phyloP scores from a whole-genome alignment of 1,140 invertebrate genomes.

The Gryllus bimaculatus region DNA sequence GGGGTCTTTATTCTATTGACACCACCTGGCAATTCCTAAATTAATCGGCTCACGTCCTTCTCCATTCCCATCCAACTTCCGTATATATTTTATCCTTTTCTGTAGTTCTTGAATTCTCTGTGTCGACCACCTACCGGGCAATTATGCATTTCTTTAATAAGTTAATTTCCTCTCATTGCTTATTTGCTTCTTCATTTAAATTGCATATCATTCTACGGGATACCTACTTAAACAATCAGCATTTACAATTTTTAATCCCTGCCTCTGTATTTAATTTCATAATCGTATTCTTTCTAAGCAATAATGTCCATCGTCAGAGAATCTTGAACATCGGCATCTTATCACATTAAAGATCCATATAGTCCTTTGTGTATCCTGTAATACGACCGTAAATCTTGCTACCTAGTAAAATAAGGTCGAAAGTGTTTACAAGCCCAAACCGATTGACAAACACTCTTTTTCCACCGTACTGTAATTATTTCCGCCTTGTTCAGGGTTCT shows the following conservation, averaged over 20 bases:
- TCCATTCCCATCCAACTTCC: conserved; percentile 30
- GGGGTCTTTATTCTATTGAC: conserved; percentile 28
- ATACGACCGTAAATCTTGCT: conserved; percentile 28
- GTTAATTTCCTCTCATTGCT: conserved; percentile 22
- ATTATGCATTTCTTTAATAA: conserved; percentile 28
- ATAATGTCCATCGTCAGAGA: conserved; percentile 22
- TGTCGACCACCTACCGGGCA: conserved; percentile 28
- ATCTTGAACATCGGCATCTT: conserved; percentile 22
- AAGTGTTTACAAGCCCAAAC: conserved; percentile 17
- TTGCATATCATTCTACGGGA: no score
- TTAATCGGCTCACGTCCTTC: conserved; percentile 26
- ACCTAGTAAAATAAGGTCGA: conserved; percentile 31
- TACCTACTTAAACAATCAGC: no score
- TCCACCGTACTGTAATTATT: conserved; percentile 28
- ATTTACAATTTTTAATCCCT: no score
- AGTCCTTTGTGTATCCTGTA: conserved; percentile 25
- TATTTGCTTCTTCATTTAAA: no score
- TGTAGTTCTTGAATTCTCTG: conserved; percentile 28
- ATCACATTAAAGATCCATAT: conserved; percentile 22
- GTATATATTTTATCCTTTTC: conserved; percentile 26
- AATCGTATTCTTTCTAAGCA: conserved; percentile 22
- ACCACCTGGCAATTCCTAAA: conserved; percentile 29
- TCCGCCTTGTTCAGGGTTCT: conserved; percentile 22
- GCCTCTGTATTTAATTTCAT: conserved; percentile 15
- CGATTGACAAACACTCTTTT: conserved; percentile 30